Conservation (phyloP, 2,797 vertebrate species). For the Mastacembelus armatus region DNA sequence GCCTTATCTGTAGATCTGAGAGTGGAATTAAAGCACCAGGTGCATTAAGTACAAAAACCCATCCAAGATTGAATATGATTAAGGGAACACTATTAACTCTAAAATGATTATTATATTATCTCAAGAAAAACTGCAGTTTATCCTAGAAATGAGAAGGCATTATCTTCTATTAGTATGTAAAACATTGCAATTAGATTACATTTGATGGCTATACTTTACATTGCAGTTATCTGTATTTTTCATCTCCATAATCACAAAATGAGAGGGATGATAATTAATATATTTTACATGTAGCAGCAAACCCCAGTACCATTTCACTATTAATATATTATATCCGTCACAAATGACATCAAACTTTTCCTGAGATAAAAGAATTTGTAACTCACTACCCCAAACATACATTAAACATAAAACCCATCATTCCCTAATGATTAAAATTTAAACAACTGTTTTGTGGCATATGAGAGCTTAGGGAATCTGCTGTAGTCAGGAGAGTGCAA, state of each 20-base stretch:
- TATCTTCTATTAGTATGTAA: not conserved
- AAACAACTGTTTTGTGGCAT: constrained; percentile 11
- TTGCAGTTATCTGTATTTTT: not conserved
- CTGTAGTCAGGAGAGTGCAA: constrained; percentile 2
- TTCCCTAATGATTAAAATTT: constrained; percentile 19
- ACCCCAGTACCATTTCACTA: constrained; percentile 14
- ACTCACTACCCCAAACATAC: not conserved
- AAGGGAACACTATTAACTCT: not conserved
- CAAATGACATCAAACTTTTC: constrained; percentile 45
- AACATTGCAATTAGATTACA: constrained; percentile 4
- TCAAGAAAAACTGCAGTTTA: not conserved
- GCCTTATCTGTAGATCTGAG: constrained; percentile 13
- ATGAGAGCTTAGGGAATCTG: constrained; percentile 4
- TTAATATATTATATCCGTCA: too few species aligned
- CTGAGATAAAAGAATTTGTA: constrained; percentile 52
- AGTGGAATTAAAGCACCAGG: constrained; percentile 6
- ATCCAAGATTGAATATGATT: not conserved
- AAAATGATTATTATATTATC: not conserved
- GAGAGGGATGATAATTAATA: not conserved
- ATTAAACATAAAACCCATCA: constrained; percentile 21
- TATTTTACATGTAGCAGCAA: not conserved
- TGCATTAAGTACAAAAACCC: not conserved
- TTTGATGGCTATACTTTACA: constrained; percentile 11
- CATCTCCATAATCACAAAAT: not conserved
- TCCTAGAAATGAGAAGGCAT: constrained; percentile 1